These are phyloP conservation scores for Siphamia tubifer DNA, from an alignment of 2,113 vertebrate genomes.

Conservation along the genomic window DNA sequence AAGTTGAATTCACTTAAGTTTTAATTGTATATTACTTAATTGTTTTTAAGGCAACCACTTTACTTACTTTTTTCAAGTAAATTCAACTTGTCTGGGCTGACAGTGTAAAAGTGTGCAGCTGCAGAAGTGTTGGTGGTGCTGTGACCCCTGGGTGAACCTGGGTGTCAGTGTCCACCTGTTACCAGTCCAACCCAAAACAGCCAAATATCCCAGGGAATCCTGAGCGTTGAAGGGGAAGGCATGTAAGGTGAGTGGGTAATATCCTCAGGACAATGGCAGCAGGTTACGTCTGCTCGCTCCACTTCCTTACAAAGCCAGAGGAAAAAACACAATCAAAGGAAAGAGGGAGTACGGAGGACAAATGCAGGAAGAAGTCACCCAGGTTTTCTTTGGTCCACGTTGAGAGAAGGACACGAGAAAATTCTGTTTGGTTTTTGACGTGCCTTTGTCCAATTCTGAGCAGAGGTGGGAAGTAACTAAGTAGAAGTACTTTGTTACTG, in stretches of 20 bases:
- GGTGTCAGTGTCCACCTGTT: not conserved
- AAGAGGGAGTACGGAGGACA: slow-evolving; percentile 39
- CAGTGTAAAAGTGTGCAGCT: not conserved
- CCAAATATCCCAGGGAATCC: slow-evolving; percentile 33
- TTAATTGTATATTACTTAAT: no score
- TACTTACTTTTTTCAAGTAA: no score
- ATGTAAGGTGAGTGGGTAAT: slow-evolving; percentile 20
- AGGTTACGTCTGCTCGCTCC: slow-evolving; percentile 37
- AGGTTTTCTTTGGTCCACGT: not conserved
- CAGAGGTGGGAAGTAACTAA: no score
- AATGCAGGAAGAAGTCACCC: slow-evolving; percentile 48
- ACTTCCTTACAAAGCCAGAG: slow-evolving; percentile 37
- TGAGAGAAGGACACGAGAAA: slow-evolving; percentile 10
- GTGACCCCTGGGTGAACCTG: not conserved
- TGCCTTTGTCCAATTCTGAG: no score
- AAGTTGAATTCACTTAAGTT: no score
- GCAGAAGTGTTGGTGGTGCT: not conserved
- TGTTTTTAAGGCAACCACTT: no score
- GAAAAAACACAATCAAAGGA: slow-evolving; percentile 57
- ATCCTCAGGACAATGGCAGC: slow-evolving; percentile 22
- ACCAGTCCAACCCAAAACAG: slow-evolving; percentile 5
- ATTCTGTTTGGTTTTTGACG: no score
- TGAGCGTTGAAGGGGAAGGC: not conserved
- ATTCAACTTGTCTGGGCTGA: no score
- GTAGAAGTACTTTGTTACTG: no score